A percentile compares a stretch with the other conserved stretches of the same genome.
These are phyloP conservation scores for Temnothorax rugatulus DNA, from an alignment of 2,888 invertebrate species.

Conservation along the genomic window DNA sequence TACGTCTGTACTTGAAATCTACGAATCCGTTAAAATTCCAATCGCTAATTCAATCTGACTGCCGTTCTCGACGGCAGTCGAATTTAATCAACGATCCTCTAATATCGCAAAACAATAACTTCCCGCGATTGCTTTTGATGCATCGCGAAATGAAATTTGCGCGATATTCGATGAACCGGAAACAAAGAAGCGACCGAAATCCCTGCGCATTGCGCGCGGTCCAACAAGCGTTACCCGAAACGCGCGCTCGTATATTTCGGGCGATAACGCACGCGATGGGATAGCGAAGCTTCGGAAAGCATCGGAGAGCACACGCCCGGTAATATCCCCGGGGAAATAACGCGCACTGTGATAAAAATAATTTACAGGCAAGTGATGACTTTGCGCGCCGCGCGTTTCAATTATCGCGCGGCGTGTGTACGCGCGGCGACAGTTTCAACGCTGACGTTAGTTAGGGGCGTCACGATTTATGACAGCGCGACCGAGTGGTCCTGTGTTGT, in stretches of 20 bases:
- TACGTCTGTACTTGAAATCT: not conserved
- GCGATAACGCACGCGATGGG: slow-evolving; percentile 22
- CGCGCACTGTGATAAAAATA: slow-evolving; percentile 54
- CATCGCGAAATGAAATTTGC: slow-evolving; percentile 7
- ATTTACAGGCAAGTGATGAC: slow-evolving; percentile 40
- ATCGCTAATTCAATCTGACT: not conserved
- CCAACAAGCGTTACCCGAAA: slow-evolving; percentile 27
- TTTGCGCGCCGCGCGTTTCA: slow-evolving; percentile 6
- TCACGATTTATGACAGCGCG: slow-evolving; percentile 66
- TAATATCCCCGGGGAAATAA: slow-evolving; percentile 21
- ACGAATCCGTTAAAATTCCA: not conserved
- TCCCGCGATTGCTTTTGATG: not conserved
- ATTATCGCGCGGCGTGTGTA: slow-evolving; percentile 41
- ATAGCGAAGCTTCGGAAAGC: slow-evolving; percentile 6
- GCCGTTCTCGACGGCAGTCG: not conserved
- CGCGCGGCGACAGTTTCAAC: slow-evolving; percentile 26
- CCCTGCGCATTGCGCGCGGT: not conserved
- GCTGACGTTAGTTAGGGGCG: slow-evolving; percentile 67
- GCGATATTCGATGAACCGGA: not conserved
- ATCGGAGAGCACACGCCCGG: not conserved
- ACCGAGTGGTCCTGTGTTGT: slow-evolving; percentile 24
- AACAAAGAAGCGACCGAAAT: slow-evolving; percentile 4
- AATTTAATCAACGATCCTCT: slow-evolving; percentile 17
- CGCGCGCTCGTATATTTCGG: slow-evolving; percentile 42
- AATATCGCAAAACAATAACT: not conserved